phyloP scores from a whole-genome alignment of 2,113 vertebrate genomes.

The Cyanoliseus patagonus region DNA sequence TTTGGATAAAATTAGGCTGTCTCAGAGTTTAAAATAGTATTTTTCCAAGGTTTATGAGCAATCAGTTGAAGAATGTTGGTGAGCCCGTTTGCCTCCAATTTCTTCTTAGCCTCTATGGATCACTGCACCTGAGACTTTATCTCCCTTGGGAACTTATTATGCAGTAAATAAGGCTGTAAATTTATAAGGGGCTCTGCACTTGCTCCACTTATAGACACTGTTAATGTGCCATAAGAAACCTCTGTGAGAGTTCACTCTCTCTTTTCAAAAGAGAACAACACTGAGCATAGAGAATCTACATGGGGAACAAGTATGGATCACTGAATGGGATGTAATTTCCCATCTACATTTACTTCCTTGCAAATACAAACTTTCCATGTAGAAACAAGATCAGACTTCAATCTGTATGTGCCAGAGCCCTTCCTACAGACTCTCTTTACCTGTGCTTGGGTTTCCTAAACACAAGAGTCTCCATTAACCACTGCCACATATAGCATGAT shows the following conservation, averaged over 20 bases:
- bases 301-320: neutral
- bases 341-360: neutral
- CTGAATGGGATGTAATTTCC: neutral
- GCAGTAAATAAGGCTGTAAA: constrained; percentile 42
- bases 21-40: neutral
- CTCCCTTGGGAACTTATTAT: constrained; percentile 30
- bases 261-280: neutral
- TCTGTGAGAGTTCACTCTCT: neutral
- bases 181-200: neutral
- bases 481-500: too few relatives aligned
- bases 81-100: neutral
- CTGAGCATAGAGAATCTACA: neutral
- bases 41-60: constrained; percentile 15
- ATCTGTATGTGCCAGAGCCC: accelerated
- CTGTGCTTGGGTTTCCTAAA: accelerated
- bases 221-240: neutral
- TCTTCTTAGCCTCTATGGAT: neutral
- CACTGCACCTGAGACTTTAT: neutral
- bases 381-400: neutral
- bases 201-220: neutral
- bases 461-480: neutral
- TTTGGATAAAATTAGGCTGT: neutral
- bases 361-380: neutral
- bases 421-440: neutral
- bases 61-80: neutral